These are phyloP conservation scores for Noctilio leporinus DNA, from an alignment of 2,113 vertebrate genomes.

Conservation along the genomic window DNA sequence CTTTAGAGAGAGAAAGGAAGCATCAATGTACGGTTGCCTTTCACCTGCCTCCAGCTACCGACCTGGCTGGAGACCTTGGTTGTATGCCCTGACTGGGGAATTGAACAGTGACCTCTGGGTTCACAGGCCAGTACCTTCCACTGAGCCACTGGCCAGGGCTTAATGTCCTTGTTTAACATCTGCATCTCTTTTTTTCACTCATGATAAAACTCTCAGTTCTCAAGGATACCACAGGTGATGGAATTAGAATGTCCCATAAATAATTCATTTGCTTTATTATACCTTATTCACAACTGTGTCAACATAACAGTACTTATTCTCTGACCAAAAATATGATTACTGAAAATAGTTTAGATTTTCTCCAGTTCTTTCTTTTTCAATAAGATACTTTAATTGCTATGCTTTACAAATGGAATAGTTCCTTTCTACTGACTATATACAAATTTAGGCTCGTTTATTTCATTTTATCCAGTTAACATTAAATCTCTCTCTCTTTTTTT, in stretches of 20 bases:
- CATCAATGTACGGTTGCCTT: no score
- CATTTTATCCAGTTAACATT: constrained; percentile 34
- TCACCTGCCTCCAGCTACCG: no score
- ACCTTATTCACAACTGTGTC: background rate
- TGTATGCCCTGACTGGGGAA: no score
- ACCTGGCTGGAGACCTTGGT: no score
- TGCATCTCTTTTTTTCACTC: background rate
- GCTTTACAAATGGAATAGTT: background rate
- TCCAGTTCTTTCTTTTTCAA: background rate
- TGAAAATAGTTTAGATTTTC: constrained; percentile 10
- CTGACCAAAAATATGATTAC: background rate
- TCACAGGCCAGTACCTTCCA: no score
- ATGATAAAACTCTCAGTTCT: constrained; percentile 11
- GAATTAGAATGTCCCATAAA: background rate
- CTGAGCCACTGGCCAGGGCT: no score
- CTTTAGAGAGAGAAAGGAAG: no score
- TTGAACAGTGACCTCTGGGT: no score
- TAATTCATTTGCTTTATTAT: background rate
- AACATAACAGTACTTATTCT: background rate
- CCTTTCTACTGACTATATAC: background rate
- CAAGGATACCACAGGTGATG: background rate
- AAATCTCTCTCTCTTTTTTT: constrained; percentile 38
- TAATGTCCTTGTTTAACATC: no score
- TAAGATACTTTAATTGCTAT: background rate
- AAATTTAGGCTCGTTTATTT: constrained; percentile 9